Base-by-base conservation (phyloP, 1,140 invertebrate genomes). In the Rhyacophila brunnea region DNA sequence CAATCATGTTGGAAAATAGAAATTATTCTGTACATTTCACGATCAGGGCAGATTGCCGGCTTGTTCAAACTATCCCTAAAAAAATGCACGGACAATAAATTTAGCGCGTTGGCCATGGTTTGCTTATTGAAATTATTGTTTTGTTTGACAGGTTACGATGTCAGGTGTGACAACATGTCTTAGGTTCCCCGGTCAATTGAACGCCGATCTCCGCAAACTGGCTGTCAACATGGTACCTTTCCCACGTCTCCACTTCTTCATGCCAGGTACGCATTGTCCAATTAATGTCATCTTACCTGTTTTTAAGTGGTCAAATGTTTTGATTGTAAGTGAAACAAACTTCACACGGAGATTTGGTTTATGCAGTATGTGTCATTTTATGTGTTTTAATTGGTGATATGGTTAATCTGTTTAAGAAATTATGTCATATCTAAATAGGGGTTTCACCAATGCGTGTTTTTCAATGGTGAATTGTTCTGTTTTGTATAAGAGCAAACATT, bases 201-300 rank as follows among this genome's bases (percentile, higher is more conserved):
- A 91, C 70, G 92, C 95, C 55, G 94, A 97, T 81, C 75, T 95
- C 11, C 79, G 92, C 43, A 95, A 95, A 74, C 69, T 94, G 65
- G 92, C 92, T 15, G 92, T 95, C 35, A 95, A 95, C 73, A 95
- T 95, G 92, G 91, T 95, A 1, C 92, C 92, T 34, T 88, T 74
- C 64, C 92, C 92, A 46, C 83, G 91, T 62, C 78, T 93, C 23
- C 91, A 93, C 69, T 93, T 93, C 80, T 93, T 95, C 79, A 92
- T 95, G 80, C 90, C 92, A 28, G 63, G 62, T 62, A 11, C 19
- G 6, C n/a, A n/a, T n/a, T n/a, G n/a, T n/a, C n/a, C n/a, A 38
- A 36, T 14, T 14, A 15, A 14, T 17, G 10, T 5, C 32, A 38
- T 50, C 13, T 4, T 4, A 19, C 14, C 11, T 14, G 4, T 40